Percentiles rank a stretch among this genome's conserved stretches.
Evolutionary conservation across 2,888 invertebrate genomes (phyloP).

Genomic region (Actias luna): DNA sequence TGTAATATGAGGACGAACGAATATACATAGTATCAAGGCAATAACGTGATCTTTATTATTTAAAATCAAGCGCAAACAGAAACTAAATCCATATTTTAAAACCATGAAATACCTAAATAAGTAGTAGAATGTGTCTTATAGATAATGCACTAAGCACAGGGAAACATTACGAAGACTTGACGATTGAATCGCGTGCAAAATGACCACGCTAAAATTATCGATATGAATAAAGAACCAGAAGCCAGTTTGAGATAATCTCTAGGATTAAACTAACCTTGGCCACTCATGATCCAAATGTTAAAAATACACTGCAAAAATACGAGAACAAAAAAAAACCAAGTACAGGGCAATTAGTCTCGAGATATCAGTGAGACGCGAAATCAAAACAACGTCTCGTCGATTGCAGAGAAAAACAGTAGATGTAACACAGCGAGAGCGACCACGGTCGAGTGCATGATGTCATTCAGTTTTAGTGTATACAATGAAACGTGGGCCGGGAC

Average conservation of each 20-base stretch:
- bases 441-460: conserved; percentile 6
- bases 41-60: too few species aligned
- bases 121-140: too few species aligned
- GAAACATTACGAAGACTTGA: not conserved
- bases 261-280: not conserved
- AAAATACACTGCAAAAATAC: not conserved
- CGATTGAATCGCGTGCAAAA: too few species aligned
- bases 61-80: too few species aligned
- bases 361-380: not conserved
- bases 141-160: not conserved
- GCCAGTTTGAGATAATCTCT: not conserved
- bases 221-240: not conserved
- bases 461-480: conserved; percentile 11
- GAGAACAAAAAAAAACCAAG: not conserved
- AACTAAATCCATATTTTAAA: too few species aligned
- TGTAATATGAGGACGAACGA: too few species aligned
- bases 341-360: not conserved
- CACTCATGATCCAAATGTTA: not conserved
- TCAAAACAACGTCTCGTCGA: not conserved
- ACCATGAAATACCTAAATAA: too few species aligned
- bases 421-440: not conserved
- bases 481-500: conserved; percentile 9
- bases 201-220: not conserved
- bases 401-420: not conserved
- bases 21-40: too few species aligned